Base-by-base conservation (phyloP, 2,113 vertebrate genomes). In the Brachyhypopomus gauderio region DNA sequence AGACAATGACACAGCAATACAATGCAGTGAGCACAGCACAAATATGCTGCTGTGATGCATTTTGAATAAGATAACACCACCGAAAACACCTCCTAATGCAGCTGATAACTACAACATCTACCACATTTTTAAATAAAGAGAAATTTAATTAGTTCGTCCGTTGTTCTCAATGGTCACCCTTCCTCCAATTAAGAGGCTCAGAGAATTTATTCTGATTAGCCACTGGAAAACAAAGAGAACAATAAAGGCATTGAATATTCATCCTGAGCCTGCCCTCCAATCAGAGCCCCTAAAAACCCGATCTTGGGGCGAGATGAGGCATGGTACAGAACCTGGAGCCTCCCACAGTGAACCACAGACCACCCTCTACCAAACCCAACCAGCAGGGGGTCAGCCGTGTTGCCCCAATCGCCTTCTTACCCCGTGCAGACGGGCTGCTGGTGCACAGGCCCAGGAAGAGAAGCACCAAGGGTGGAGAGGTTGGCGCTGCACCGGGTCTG, bases 21-120 rank as follows among this genome's bases (percentile, higher is more conserved):
- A 75, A 77, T 80, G 81, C 80, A 77, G 82, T 83, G 74, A 60
- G 67, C 78, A 75, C 48, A 36, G 82, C 83, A 83, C 75, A 84
- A 70, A 56, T 82, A 58, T 79, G 77, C 80, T 79, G 80, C 69
- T 86, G 66, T 83, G 48, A 77, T 71, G 75, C 62, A 71, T 81
- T 77, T 85, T 70, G 71, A 82, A 82, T 80, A 59, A 81, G 71
- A 78, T 56, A 55, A 82, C 70, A 83, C 77, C 75, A 72, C 59
- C 38, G 58, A 66, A 77, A 71, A 84, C 64, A 77, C 69, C 23
- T 62, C 55, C 76, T 73, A 60, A 64, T 71, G 75, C 64, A 59
- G 72, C 72, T 83, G 63, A 75, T 77, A 84, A 85, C 77, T 81
- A 84, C 80, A 87, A 79, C 36, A 81, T 75, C 22, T 60, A 85